Evolutionary conservation across 1,140 invertebrate genomes (phyloP).

Genomic region (Mamestra configurata): DNA sequence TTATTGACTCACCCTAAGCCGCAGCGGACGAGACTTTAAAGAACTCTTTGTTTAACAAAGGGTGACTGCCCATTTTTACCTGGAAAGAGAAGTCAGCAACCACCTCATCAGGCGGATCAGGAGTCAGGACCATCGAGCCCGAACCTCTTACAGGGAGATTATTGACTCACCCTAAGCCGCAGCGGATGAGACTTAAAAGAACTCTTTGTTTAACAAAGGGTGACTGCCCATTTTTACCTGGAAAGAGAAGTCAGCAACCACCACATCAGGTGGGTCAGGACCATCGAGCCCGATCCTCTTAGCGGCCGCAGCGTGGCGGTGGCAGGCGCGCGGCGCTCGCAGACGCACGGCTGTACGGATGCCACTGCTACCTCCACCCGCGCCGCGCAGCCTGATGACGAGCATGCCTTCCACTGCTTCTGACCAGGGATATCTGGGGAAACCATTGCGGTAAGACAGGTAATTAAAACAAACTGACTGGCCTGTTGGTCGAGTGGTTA

Average conservation of each 20-base stretch:
- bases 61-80: conserved; percentile 61
- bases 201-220: too few species aligned
- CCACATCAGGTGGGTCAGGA: conserved; percentile 66
- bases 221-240: conserved; percentile 65
- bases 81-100: conserved; percentile 84
- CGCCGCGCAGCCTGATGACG: conserved; percentile 76
- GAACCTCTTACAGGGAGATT: conserved; percentile 69
- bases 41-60: too few species aligned
- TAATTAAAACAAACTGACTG: too few species aligned
- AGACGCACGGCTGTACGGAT: conserved; percentile 73
- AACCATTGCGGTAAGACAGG: background rate
- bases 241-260: conserved; percentile 83
- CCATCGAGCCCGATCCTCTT: conserved; percentile 70
- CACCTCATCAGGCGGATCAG: conserved; percentile 70
- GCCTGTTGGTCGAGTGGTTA: too few species aligned
- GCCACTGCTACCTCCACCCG: conserved; percentile 58
- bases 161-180: too few species aligned
- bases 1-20: too few species aligned
- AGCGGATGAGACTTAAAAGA: too few species aligned
- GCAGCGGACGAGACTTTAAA: too few species aligned
- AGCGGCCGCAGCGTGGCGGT: conserved; percentile 77
- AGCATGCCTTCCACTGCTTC: conserved; percentile 91
- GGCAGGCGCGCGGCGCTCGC: conserved; percentile 73
- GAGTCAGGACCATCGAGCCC: conserved; percentile 65
- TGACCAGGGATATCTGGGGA: conserved; percentile 91